A percentile compares a stretch with the other conserved stretches of the same genome.
phyloP scores from a whole-genome alignment of 1,140 invertebrate species.

The Diprion similis region DNA sequence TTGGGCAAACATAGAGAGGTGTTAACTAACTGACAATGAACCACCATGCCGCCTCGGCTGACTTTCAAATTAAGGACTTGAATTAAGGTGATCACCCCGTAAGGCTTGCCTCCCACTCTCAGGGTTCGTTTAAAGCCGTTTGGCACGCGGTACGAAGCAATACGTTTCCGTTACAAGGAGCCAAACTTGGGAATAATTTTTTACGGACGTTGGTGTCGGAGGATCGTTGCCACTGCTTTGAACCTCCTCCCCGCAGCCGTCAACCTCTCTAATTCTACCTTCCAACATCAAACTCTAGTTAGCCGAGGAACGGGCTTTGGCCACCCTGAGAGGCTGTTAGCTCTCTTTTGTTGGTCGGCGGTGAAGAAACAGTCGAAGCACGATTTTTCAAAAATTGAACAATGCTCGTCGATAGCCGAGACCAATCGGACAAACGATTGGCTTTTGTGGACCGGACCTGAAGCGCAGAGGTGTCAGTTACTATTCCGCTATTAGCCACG shows the following conservation, averaged over 20 bases:
- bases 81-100: constrained; percentile 19
- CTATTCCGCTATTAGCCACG: background rate
- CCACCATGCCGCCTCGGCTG: background rate
- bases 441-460: constrained; percentile 6
- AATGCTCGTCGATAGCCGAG: constrained; percentile 47
- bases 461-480: constrained; percentile 7
- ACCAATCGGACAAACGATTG: constrained; percentile 50
- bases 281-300: constrained; percentile 50
- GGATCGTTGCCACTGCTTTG: constrained; percentile 9
- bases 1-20: background rate
- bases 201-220: constrained; percentile 11
- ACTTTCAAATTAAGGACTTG: background rate
- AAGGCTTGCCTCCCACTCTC: constrained; percentile 26
- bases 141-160: too few relatives aligned
- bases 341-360: constrained; percentile 26
- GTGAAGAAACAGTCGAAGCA: constrained; percentile 11
- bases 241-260: constrained; percentile 6
- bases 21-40: background rate
- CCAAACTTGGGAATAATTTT: constrained; percentile 18
- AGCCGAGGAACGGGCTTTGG: constrained; percentile 24
- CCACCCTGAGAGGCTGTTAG: constrained; percentile 31
- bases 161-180: constrained; percentile 14
- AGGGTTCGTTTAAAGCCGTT: background rate
- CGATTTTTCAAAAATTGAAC: constrained; percentile 44
- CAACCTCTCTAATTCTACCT: constrained; percentile 40